Conservation (phyloP, 37 sponge, comb jelly and placozoan genomes). For the Crambe crambe region DNA sequence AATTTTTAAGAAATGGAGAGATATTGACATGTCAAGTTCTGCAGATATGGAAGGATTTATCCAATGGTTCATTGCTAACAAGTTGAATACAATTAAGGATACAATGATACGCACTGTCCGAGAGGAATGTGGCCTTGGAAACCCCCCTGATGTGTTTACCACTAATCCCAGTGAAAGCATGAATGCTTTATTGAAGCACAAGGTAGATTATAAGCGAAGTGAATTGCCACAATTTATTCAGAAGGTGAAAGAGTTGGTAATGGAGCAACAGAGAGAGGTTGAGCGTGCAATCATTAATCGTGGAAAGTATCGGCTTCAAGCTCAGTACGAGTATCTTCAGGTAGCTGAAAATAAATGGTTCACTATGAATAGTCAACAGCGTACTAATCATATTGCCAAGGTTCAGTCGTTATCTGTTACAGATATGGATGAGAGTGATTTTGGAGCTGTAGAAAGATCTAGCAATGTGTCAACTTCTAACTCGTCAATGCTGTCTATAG, state of each 20-base stretch:
- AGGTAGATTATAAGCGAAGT: neutral
- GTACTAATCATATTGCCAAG: no score
- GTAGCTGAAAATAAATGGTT: no score
- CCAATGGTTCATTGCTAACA: constrained; percentile 6
- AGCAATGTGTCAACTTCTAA: no score
- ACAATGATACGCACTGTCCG: neutral
- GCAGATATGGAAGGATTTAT: no score
- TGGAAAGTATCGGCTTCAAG: constrained; percentile 37
- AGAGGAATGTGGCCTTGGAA: neutral
- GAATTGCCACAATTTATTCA: constrained; percentile 29
- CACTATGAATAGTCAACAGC: no score
- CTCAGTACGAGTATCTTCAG: constrained; percentile 18
- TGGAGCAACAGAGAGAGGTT: constrained; percentile 44
- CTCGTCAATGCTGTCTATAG: no score
- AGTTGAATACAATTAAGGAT: neutral
- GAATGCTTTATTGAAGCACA: neutral
- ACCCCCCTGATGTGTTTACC: constrained; percentile 1
- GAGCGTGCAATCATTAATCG: constrained; percentile 44
- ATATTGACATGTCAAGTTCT: neutral
- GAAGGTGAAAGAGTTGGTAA: constrained; percentile 22
- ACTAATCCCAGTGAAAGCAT: constrained; percentile 29
- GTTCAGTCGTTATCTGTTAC: no score
- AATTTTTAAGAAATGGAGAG: neutral
- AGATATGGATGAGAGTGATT: no score
- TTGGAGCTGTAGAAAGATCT: no score